Evolutionary conservation across 1,140 invertebrate species (phyloP), one percentile per base, ranked within the genome.

Genomic region (Ectropis grisescens): DNA sequence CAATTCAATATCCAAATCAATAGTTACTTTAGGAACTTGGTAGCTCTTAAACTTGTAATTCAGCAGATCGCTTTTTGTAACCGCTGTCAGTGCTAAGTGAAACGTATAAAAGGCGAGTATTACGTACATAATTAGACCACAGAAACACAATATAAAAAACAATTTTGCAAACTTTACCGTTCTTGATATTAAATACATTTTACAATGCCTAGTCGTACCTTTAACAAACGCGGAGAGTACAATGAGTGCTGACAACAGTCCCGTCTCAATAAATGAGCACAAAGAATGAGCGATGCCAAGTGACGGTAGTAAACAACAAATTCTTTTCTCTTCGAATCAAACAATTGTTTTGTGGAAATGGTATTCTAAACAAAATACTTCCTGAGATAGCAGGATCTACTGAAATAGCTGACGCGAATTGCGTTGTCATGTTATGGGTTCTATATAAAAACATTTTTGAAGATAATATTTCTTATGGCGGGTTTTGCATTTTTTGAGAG

Each of bases 21-120:
- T n/a, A n/a, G n/a, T n/a, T n/a, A n/a, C n/a, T n/a, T n/a, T n/a
- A n/a, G n/a, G n/a, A n/a, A 40, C 14, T 42, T 39, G 3, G 16
- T 19, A 19, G 3, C 16, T 19, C 3, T 19, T 19, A 4, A 19
- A 4, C 16, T 19, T n/a, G n/a, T n/a, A n/a, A n/a, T n/a, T n/a
- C n/a, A n/a, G 42, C 46, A n/a, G n/a, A n/a, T n/a, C n/a, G n/a
- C n/a, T n/a, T n/a, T n/a, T n/a, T n/a, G n/a, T n/a, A n/a, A n/a
- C n/a, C n/a, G n/a, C n/a, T n/a, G n/a, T n/a, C n/a, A n/a, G n/a
- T n/a, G 2, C 45, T 54, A 11, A 56, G 61, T 66, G 70, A 16
- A 71, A 67, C 3, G 70, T 62, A 30, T 72, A 75, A 37, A 79
- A 70, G 0, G 59, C 65, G 15, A 79, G 25, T 0, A 62, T 15